A percentile compares a stretch with the other conserved stretches of the same genome.
phyloP scores from a whole-genome alignment of 1,140 invertebrate genomes.

The Lasioglossum baleicum region DNA sequence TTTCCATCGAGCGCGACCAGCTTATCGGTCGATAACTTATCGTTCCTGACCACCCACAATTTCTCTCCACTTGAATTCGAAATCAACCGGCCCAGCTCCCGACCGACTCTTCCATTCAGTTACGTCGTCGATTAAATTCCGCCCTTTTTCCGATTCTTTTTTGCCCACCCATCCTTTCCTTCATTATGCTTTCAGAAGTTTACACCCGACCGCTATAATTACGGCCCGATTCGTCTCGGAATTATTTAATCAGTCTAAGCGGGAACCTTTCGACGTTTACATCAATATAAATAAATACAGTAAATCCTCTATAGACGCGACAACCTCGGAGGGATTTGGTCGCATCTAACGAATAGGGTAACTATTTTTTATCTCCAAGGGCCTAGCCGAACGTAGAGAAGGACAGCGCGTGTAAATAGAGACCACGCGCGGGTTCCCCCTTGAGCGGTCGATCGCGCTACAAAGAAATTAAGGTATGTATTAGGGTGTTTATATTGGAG shows the following conservation, averaged over 20 bases:
- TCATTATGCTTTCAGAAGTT: neutral
- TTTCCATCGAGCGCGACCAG: neutral
- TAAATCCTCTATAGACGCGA: no score
- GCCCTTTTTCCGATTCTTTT: neutral
- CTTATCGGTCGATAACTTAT: neutral
- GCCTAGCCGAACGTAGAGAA: no score
- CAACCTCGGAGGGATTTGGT: no score
- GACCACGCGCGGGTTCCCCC: no score
- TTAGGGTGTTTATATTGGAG: no score
- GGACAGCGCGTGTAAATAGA: no score
- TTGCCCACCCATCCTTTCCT: neutral
- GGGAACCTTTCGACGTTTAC: neutral
- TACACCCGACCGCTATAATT: neutral
- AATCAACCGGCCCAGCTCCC: neutral
- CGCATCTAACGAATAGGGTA: no score
- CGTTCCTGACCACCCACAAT: neutral
- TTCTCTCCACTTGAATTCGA: neutral
- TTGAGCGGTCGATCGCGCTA: no score
- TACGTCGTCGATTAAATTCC: neutral
- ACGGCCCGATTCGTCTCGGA: neutral
- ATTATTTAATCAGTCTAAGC: neutral
- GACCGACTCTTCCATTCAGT: no score
- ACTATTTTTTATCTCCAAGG: no score
- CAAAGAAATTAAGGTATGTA: no score
- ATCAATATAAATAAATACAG: no score